Conservation (phyloP, 2,113 vertebrate genomes). For the Bubo blakistoni region DNA sequence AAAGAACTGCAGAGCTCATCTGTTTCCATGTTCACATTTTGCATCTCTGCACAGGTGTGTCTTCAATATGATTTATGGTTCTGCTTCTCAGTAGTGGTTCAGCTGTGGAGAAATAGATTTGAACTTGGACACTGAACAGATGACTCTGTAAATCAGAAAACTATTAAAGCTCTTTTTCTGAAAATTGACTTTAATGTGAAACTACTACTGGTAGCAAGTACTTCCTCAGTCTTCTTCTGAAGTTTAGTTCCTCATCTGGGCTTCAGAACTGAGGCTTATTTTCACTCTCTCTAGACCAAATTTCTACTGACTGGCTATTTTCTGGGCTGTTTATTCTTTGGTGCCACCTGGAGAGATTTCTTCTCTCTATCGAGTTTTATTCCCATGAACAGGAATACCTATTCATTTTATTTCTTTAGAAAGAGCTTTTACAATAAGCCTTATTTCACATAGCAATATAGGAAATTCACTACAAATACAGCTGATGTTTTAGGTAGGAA, state of each 20-base stretch:
- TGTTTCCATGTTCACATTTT: slow-evolving; percentile 27
- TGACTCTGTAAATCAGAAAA: slow-evolving; percentile 29
- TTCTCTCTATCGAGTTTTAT: neutral
- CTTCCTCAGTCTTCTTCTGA: neutral
- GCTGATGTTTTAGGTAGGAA: neutral
- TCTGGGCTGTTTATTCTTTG: neutral
- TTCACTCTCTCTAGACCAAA: neutral
- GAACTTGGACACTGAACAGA: neutral
- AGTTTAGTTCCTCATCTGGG: neutral
- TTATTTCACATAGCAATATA: neutral
- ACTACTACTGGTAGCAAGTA: neutral
- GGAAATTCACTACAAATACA: neutral
- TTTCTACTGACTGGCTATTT: neutral
- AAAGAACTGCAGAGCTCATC: slow-evolving; percentile 42
- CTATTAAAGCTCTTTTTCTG: neutral
- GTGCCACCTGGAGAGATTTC: neutral
- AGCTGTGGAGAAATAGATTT: slow-evolving; percentile 3
- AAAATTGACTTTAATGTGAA: slow-evolving; percentile 26
- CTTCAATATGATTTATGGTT: slow-evolving; percentile 37
- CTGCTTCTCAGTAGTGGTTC: neutral
- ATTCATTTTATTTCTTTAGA: neutral
- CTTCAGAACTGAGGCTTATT: neutral
- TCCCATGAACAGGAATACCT: neutral
- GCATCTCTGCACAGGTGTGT: neutral
- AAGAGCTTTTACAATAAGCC: neutral